Base-by-base conservation (phyloP, 2,113 vertebrate genomes). In the Orcinus orca region DNA sequence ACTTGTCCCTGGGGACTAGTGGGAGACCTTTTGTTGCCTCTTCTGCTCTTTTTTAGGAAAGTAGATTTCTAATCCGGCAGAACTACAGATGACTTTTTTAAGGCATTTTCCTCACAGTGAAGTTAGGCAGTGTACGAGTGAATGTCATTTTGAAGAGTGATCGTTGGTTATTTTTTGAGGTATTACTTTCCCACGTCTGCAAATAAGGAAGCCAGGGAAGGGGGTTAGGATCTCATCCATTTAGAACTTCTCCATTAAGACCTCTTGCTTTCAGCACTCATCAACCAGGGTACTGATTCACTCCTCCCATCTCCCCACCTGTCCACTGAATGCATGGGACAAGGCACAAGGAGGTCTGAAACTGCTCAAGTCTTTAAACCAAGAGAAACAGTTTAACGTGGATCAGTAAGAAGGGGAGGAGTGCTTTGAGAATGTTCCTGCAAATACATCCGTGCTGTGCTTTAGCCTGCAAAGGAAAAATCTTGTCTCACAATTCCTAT, bases 81-180 rank as follows among this genome's bases (percentile, higher is more conserved):
- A 25, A 68, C 12, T 60, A 29, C 3, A 55, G 85, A 17, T 73
- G 41, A 83, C 55, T 50, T 36, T 62, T 36, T 80, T 31, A 26
- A 68, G n/a, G 58, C 31, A 60, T 90, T 97, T 95, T 83, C 93
- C 92, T 97, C 26, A 44, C 25, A 63, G 41, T 68, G 77, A 80
- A 82, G n/a, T 81, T 38, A 94, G 41, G 41, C 33, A 86, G 73
- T 94, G 26, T 93, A 4, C 62, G 85, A 94, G 47, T 55, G 60
- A 90, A 50, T 60, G 36, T 95, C 81, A 83, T 94, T 93, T 82
- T 93, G 41, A 95, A 97, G 82, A 53, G 5, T 65, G 31, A 60
- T 67, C 36, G 36, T 36, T 91, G 20, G 33, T 36, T 86, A 15
- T 41, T 90, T 95, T 94, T 60, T 79, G 9, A 63, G 47, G 23